Evolutionary conservation across 2,797 vertebrate genomes (phyloP), one percentile per base, ranked within the genome.

Genomic region (Phoebastria nigripes): DNA sequence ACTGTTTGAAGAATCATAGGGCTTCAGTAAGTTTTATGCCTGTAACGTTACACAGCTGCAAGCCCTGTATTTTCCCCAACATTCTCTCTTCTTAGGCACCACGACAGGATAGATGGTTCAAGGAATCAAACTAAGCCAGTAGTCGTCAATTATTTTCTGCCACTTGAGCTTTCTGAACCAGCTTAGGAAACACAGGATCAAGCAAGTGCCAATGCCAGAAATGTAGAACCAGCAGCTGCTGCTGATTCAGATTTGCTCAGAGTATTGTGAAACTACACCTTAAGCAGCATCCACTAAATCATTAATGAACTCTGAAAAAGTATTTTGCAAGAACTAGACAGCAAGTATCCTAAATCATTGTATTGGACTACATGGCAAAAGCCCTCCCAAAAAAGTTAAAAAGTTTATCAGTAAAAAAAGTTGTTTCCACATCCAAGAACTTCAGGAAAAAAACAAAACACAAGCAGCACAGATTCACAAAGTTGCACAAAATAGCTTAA

Each of bases 401-500:
- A 71, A 55, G 24, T 35, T 85, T 25, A 69, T 31, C 51, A 46
- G 9, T 14, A 59, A 39, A 35, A 49, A 10, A 39, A 54, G 15
- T 14, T 52, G 12, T 15, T 80, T 66, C 37, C 11, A 41, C 6
- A 71, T 35, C 35, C 12, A 69, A 78, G 61, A 69, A 47, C 26
- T 80, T 73, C 9, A 22, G 22, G 10, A 3, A 25, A 61, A 59
- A 44, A 29, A 6, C 2, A 26, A 59, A 87, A 35, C 33, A 35
- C 12, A 79, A 6, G 9, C 2, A 10, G 8, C 1, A 1, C 24
- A 81, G 41, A 46, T 29, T 25, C 9, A 65, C 4, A 11, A 8
- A 72, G 18, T 4, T 29, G 5, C 8, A n/a, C 41, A 20, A 61
- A 89, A 42, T 0, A 82, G 19, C 24, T 9, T 9, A 66, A 72